Conservation (phyloP, 1,140 invertebrate species). For the Whitmania pigra region DNA sequence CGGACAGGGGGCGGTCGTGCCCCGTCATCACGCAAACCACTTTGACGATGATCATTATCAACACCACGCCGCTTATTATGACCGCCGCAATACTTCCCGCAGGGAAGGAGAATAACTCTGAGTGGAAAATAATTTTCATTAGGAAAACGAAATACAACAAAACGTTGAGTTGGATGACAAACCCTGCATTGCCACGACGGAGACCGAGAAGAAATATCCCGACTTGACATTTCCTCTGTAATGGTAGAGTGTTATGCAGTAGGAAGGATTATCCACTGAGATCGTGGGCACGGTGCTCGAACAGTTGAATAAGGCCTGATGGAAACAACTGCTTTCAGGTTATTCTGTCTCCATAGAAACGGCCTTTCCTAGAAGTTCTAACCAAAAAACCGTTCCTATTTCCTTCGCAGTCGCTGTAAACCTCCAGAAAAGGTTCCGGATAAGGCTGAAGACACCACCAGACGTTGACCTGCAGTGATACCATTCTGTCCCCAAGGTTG, state of each 20-base stretch:
- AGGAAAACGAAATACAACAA: background rate
- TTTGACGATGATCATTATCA: slow-evolving; percentile 22
- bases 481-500: slow-evolving; percentile 22
- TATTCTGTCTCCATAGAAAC: background rate
- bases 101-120: slow-evolving; percentile 23
- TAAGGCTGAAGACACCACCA: slow-evolving; percentile 19
- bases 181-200: slow-evolving; percentile 14
- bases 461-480: slow-evolving; percentile 18
- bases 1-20: slow-evolving; percentile 20
- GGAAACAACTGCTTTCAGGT: background rate
- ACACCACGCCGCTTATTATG: slow-evolving; percentile 16
- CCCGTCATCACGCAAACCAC: slow-evolving; percentile 24
- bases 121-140: background rate
- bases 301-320: slow-evolving; percentile 8
- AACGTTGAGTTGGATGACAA: background rate
- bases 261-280: slow-evolving; percentile 12
- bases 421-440: slow-evolving; percentile 18
- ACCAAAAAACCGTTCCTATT: slow-evolving; percentile 19
- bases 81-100: slow-evolving; percentile 20
- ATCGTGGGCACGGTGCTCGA: slow-evolving; percentile 4
- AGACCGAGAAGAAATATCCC: slow-evolving; percentile 22
- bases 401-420: slow-evolving; percentile 24
- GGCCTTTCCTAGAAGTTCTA: background rate
- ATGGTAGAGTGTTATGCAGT: slow-evolving; percentile 22
- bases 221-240: slow-evolving; percentile 21